Evolutionary conservation across 2,888 invertebrate species (phyloP).

Genomic region (Mythimna albipuncta): DNA sequence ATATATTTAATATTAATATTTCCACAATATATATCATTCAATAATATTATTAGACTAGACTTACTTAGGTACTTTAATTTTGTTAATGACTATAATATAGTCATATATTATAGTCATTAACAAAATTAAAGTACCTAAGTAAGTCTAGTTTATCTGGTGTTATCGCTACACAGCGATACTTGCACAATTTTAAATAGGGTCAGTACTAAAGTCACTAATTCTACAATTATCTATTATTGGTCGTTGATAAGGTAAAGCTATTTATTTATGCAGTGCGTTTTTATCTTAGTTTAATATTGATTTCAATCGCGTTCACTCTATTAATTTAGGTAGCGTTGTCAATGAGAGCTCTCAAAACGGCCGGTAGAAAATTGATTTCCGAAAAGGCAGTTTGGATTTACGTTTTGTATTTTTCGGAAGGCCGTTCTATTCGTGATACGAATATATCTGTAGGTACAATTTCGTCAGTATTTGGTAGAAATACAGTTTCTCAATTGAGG

Average conservation of each 20-base stretch:
- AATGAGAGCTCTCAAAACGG: conserved; percentile 8
- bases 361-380: conserved; percentile 8
- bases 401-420: conserved; percentile 12
- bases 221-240: conserved; percentile 66
- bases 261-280: conserved; percentile 60
- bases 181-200: conserved; percentile 51
- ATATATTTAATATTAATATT: no score
- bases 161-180: conserved; percentile 42
- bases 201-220: conserved; percentile 59
- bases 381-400: conserved; percentile 16
- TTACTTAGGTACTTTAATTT: no score
- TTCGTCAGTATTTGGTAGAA: not conserved
- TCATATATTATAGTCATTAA: not conserved
- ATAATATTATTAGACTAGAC: no score
- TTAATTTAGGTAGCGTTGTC: not conserved
- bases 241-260: conserved; percentile 68
- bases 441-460: conserved; percentile 3
- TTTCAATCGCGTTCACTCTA: conserved; percentile 11
- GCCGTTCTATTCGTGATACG: not conserved
- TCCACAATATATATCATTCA: no score
- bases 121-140: not conserved
- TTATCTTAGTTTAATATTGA: conserved; percentile 15
- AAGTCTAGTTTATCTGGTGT: not conserved
- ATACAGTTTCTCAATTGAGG: conserved; percentile 4
- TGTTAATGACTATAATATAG: no score